A percentile compares a stretch with the other conserved stretches of the same genome.
These are phyloP conservation scores for Eupithecia pulchellata DNA, from an alignment of 2,888 invertebrate species.

Conservation along the genomic window DNA sequence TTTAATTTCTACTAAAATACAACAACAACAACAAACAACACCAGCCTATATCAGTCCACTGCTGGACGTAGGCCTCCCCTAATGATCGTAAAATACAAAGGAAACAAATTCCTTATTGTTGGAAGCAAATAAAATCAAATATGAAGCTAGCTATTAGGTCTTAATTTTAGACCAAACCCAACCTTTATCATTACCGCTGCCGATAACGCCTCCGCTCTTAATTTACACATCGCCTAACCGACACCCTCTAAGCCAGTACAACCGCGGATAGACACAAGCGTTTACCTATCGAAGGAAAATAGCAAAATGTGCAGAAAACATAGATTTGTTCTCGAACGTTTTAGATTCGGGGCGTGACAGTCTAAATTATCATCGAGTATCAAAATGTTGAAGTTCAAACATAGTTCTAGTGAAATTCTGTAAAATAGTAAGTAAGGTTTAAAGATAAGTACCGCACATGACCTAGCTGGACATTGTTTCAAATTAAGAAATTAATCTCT, in stretches of 20 bases:
- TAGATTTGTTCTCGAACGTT: constrained; percentile 12
- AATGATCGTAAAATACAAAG: no score
- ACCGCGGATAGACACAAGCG: constrained; percentile 17
- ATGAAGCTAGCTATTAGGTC: no score
- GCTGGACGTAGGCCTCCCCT: no score
- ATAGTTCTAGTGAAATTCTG: neutral
- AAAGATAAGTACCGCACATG: no score
- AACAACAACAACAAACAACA: no score
- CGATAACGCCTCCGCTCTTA: constrained; percentile 20
- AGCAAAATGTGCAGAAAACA: constrained; percentile 35
- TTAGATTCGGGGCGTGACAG: constrained; percentile 31
- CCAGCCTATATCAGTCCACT: no score
- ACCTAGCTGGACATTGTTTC: no score
- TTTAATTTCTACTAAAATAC: no score
- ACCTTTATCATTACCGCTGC: neutral
- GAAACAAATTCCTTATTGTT: no score
- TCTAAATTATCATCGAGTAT: neutral
- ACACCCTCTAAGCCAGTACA: constrained; percentile 36
- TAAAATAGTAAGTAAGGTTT: neutral
- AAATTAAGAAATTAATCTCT: no score
- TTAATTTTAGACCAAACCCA: neutral
- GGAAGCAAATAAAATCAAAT: no score
- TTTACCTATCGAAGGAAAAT: constrained; percentile 33
- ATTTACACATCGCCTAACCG: constrained; percentile 9
- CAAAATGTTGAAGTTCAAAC: neutral